Evolutionary conservation across 1,140 invertebrate species (phyloP).

Genomic region (Diachasma alloeum): DNA sequence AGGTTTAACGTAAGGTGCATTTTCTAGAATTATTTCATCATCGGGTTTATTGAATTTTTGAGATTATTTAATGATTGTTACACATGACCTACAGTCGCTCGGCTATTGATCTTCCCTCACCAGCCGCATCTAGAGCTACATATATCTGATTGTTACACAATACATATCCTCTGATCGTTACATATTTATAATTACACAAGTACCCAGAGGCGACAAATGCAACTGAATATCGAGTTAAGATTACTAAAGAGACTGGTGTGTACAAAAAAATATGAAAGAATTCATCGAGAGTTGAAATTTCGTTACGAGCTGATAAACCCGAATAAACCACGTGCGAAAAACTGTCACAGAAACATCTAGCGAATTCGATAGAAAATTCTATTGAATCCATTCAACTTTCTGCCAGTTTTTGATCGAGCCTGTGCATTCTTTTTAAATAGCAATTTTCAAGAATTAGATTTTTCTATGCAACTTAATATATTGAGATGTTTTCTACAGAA

Average conservation of each 20-base stretch:
- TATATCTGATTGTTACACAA: slow-evolving; percentile 7
- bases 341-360: background rate
- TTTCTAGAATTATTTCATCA: background rate
- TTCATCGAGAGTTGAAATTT: background rate
- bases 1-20: background rate
- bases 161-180: slow-evolving; percentile 14
- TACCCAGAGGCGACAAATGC: background rate
- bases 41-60: background rate
- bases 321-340: background rate
- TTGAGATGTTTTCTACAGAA: no score
- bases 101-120: background rate
- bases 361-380: background rate
- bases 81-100: background rate
- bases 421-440: no score
- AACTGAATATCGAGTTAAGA: background rate
- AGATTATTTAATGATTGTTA: background rate
- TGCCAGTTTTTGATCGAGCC: no score
- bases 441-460: no score
- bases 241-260: background rate
- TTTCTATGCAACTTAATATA: no score
- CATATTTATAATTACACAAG: slow-evolving; percentile 9
- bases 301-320: background rate
- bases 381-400: background rate
- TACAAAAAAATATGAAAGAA: background rate
- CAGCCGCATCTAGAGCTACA: background rate